Evolutionary conservation across 2,797 vertebrate genomes (phyloP), one percentile per base, ranked within the genome.

Genomic region (Muscicapa comitata): DNA sequence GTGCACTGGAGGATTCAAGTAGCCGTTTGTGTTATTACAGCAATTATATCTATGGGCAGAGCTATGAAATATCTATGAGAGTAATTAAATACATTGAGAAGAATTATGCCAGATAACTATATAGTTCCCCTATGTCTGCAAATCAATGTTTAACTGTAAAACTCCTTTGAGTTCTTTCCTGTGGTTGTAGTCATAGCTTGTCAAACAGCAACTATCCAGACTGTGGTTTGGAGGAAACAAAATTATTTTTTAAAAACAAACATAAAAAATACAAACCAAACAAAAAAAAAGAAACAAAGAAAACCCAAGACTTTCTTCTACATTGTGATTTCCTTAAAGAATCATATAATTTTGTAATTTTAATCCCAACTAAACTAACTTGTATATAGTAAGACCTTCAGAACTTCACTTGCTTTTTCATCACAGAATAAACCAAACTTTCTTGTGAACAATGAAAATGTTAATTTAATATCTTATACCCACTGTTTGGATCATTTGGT

Each of bases 71-170:
- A 9, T 65, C 61, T 40, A 29, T 48, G 38, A 87, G 65, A 87
- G 28, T 62, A 85, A 88, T 95, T 88, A 88, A 89, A 88, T 26
- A 75, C 33, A 90, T 78, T 63, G 66, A 89, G 66, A 93, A 88
- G 13, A 91, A 88, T 77, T 73, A 53, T 70, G 26, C 24, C 54
- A 72, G 62, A 75, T 59, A 90, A 85, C 40, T 55, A 29, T 38
- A 81, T 10, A 83, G 70, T 31, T 86, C 53, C 47, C 13, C 33
- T 93, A 72, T 58, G 38, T 17, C 77, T 58, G n/a, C 50, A 73
- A 89, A 93, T 71, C 61, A 38, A 16, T 20, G 16, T 47, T 90
- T 74, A 83, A 74, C 38, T 65, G 25, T 43, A 71, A 71, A 85
- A 86, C 11, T 80, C 8, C 0, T 57, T 31, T 43, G 53, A 40